Evolutionary conservation across 2,113 vertebrate genomes (phyloP).

Genomic region (Pagrus major): DNA sequence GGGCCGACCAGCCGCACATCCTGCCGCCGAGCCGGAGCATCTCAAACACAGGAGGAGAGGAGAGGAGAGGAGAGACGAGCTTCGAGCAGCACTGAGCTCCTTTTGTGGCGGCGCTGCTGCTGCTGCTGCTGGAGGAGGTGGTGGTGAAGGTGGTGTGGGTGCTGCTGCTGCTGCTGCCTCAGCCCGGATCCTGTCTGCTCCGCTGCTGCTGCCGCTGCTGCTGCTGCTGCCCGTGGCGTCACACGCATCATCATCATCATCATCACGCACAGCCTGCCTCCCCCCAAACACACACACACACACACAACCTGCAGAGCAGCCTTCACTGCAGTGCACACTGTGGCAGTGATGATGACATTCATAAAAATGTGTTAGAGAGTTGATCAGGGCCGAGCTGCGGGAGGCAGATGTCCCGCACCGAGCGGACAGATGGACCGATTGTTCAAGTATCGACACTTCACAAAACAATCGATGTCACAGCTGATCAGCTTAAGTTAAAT

Average conservation of each 20-base stretch:
- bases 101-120: constrained; percentile 54
- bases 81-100: constrained; percentile 50
- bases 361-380: constrained; percentile 10
- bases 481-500: neutral
- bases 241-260: constrained; percentile 68
- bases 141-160: neutral
- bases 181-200: constrained; percentile 68
- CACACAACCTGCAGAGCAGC: constrained; percentile 40
- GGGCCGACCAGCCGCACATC: constrained; percentile 78
- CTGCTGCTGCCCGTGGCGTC: constrained; percentile 77
- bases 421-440: neutral
- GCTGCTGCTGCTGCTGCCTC: constrained; percentile 52
- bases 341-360: constrained; percentile 43
- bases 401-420: constrained; percentile 8
- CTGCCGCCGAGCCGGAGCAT: constrained; percentile 77
- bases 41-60: constrained; percentile 48
- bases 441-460: neutral
- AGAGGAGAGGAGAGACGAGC: constrained; percentile 49
- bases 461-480: neutral
- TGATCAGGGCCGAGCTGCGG: neutral
- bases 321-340: constrained; percentile 63
- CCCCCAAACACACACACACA: constrained; percentile 14
- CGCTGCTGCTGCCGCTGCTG: constrained; percentile 63
- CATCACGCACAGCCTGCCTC: constrained; percentile 57
- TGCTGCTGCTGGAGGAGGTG: constrained; percentile 30